phyloP scores from a whole-genome alignment of 2,888 invertebrate species.

The Crematogaster levior region DNA sequence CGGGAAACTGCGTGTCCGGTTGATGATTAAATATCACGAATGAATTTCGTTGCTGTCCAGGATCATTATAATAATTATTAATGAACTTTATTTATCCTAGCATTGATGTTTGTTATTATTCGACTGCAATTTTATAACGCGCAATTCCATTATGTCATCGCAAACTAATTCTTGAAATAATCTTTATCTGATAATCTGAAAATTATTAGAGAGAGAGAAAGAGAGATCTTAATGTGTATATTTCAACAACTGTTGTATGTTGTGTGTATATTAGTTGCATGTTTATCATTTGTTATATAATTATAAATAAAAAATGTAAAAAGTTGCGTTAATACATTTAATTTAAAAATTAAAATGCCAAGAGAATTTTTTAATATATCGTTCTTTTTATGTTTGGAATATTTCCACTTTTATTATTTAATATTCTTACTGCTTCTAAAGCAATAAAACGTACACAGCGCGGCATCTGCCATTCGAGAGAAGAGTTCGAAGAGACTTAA shows the following conservation, averaged over 20 bases:
- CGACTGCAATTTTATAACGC: background rate
- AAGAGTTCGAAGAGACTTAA: conserved; percentile 2
- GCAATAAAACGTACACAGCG: background rate
- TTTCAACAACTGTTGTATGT: too few species aligned
- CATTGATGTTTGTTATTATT: background rate
- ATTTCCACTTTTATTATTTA: background rate
- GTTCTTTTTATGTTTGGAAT: background rate
- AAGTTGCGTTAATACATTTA: background rate
- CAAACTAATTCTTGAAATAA: background rate
- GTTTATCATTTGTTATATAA: conserved; percentile 4
- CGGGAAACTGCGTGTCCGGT: conserved; percentile 76
- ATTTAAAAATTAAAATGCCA: background rate
- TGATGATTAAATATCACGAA: conserved; percentile 36
- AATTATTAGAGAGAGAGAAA: background rate
- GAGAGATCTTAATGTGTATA: background rate
- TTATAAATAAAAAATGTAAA: background rate
- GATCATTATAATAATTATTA: conserved; percentile 18
- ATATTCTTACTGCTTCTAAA: background rate
- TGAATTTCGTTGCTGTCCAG: conserved; percentile 2
- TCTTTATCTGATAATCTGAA: conserved; percentile 1
- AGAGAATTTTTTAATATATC: background rate
- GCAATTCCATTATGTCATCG: background rate
- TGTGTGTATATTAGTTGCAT: background rate
- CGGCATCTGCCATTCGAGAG: conserved; percentile 12
- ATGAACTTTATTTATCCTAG: background rate